Conservation (phyloP, 2,888 invertebrate species). For the Bellardia pandia region DNA sequence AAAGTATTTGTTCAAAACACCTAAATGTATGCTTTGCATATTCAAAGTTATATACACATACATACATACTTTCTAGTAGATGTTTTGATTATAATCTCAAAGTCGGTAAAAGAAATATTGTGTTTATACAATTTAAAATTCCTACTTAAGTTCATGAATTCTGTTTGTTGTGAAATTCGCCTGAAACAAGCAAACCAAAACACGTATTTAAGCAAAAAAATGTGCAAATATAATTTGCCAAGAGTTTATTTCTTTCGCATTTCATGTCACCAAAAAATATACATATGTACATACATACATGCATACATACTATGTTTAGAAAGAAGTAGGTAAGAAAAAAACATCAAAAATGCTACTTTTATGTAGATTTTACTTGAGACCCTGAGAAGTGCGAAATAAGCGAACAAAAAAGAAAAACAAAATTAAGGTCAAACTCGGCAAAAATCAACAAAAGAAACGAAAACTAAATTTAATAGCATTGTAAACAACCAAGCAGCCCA, state of each 20-base stretch:
- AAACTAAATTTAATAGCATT: constrained; percentile 39
- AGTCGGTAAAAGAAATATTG: not conserved
- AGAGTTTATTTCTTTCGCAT: constrained; percentile 8
- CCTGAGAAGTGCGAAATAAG: constrained; percentile 41
- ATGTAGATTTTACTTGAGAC: constrained; percentile 38
- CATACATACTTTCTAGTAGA: not conserved
- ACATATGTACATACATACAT: too few relatives aligned
- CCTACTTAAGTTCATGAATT: constrained; percentile 49
- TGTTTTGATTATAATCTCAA: constrained; percentile 2
- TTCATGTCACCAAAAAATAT: constrained; percentile 42
- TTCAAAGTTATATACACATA: not conserved
- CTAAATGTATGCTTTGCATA: constrained; percentile 17
- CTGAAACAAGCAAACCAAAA: constrained; percentile 1
- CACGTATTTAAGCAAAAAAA: constrained; percentile 14
- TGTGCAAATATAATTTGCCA: constrained; percentile 59
- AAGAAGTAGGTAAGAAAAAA: not conserved
- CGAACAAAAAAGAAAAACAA: constrained; percentile 39
- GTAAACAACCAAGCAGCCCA: constrained; percentile 23
- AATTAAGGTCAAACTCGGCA: constrained; percentile 60
- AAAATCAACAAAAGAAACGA: constrained; percentile 27
- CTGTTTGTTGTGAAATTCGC: constrained; percentile 45
- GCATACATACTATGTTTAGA: not conserved
- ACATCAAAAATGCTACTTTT: constrained; percentile 15
- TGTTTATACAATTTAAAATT: constrained; percentile 42
- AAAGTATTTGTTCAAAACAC: not conserved